Percentiles rank a stretch among this genome's conserved stretches.
phyloP scores from a whole-genome alignment of 2,888 invertebrate genomes.

The Luperina nickerlii region DNA sequence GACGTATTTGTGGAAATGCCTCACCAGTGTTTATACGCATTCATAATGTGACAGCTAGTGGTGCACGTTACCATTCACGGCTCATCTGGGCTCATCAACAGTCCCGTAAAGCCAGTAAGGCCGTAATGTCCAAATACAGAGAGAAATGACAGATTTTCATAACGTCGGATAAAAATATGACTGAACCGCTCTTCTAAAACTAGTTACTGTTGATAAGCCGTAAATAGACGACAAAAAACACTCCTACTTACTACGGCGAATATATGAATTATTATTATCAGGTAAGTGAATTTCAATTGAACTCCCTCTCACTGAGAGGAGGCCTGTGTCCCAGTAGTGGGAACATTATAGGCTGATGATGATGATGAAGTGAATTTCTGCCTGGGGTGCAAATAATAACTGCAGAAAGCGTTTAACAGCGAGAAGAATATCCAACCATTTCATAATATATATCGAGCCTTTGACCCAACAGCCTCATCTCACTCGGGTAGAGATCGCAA shows the following conservation, averaged over 20 bases:
- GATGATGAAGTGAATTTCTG: background rate
- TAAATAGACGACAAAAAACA: background rate
- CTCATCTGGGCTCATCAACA: background rate
- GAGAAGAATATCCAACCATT: background rate
- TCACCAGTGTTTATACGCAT: background rate
- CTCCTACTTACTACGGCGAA: background rate
- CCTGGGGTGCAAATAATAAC: background rate
- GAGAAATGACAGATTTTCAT: too few relatives aligned
- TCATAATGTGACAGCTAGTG: background rate
- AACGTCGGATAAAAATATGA: too few relatives aligned
- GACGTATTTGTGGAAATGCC: background rate
- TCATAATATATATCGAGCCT: background rate
- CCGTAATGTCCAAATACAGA: too few relatives aligned
- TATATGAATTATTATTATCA: background rate
- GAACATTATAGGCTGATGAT: too few relatives aligned
- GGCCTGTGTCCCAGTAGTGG: too few relatives aligned
- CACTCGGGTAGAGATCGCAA: background rate
- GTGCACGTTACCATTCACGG: background rate
- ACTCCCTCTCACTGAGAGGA: too few relatives aligned
- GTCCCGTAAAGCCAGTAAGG: background rate
- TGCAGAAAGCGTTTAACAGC: background rate
- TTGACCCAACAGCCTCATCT: background rate
- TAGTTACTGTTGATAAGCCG: background rate
- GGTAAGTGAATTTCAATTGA: background rate
- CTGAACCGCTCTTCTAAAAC: too few relatives aligned